A percentile compares a stretch with the other conserved stretches of the same genome.
Conservation (phyloP, 1,140 invertebrate genomes). For the Panonychus citri region DNA sequence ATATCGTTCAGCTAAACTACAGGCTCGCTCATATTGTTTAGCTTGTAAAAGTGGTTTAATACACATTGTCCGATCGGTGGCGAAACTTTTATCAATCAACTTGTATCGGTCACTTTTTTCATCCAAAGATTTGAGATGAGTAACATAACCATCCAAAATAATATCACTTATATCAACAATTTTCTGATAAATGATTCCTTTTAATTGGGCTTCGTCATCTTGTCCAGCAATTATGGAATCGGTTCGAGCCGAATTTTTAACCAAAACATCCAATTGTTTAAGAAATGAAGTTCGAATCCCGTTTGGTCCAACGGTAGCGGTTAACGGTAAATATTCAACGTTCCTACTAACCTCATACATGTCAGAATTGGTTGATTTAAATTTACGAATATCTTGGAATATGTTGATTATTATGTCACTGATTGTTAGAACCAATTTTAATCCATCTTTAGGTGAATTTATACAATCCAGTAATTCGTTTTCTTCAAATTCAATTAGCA, state of each 20-base stretch:
- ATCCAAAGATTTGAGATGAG: constrained; percentile 41
- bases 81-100: constrained; percentile 33
- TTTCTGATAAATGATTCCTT: constrained; percentile 36
- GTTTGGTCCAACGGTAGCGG: constrained; percentile 18
- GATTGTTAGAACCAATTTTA: constrained; percentile 17
- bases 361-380: constrained; percentile 16
- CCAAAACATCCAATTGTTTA: constrained; percentile 21
- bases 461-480: constrained; percentile 18
- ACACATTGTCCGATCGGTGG: constrained; percentile 2
- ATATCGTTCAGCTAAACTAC: constrained; percentile 68
- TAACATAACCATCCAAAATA: constrained; percentile 42
- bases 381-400: constrained; percentile 19
- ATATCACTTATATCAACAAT: constrained; percentile 45
- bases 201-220: constrained; percentile 21
- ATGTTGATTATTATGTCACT: constrained; percentile 20
- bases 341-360: constrained; percentile 14
- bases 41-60: constrained; percentile 34
- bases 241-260: constrained; percentile 13
- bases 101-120: constrained; percentile 29
- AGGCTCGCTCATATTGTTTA: constrained; percentile 50
- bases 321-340: constrained; percentile 26
- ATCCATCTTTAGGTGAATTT: constrained; percentile 13
- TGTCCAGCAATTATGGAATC: constrained; percentile 4
- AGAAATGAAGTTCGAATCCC: constrained; percentile 22
- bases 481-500: constrained; percentile 20